Evolutionary conservation across 1,140 invertebrate genomes (phyloP).

Genomic region (Solen grandis): DNA sequence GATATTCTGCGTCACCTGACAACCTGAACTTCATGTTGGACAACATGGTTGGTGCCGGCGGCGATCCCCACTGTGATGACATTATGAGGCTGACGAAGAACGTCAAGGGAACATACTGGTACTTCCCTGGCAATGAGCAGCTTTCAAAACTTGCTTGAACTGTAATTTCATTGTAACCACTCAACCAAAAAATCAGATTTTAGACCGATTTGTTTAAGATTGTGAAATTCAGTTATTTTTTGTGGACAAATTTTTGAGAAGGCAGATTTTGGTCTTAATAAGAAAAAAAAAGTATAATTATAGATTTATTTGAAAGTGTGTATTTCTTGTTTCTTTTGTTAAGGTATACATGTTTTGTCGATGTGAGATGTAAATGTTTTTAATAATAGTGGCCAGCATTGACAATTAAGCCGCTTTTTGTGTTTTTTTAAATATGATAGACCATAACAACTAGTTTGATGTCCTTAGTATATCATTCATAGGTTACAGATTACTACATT

Average conservation of each 20-base stretch:
- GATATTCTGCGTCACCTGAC: slow-evolving; percentile 70
- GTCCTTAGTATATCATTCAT: no score
- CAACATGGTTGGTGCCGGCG: slow-evolving; percentile 75
- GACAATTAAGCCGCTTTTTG: no score
- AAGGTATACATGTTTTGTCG: no score
- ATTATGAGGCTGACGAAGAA: slow-evolving; percentile 77
- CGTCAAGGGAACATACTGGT: slow-evolving; percentile 79
- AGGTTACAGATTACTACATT: no score
- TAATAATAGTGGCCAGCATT: no score
- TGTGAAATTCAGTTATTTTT: neutral
- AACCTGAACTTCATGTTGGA: slow-evolving; percentile 77
- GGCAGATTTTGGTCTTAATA: neutral
- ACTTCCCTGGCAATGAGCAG: slow-evolving; percentile 76
- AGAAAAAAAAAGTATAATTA: no score
- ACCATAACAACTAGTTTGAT: no score
- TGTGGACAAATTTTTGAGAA: neutral
- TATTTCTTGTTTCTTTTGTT: no score
- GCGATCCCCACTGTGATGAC: slow-evolving; percentile 71
- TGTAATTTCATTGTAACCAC: no score
- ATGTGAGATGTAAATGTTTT: no score
- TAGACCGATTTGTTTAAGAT: neutral
- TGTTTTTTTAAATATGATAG: no score
- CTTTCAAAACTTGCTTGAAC: slow-evolving; percentile 72
- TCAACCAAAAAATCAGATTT: neutral
- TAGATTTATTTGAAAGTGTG: no score